A percentile compares a stretch with the other conserved stretches of the same genome.
phyloP scores from a whole-genome alignment of 2,113 vertebrate genomes.

The Apaloderma vittatum region DNA sequence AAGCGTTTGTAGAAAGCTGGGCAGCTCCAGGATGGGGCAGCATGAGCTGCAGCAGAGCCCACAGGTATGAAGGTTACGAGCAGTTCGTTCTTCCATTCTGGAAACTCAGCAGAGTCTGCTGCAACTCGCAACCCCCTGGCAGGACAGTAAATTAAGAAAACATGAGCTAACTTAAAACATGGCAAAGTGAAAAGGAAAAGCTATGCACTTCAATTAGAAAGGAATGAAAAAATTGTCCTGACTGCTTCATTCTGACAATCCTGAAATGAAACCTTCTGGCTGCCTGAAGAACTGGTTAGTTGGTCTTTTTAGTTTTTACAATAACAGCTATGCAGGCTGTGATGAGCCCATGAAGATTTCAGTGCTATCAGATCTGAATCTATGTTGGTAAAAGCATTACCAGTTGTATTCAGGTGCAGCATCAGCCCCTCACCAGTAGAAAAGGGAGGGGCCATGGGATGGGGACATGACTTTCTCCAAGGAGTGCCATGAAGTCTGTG shows the following conservation, averaged over 20 bases:
- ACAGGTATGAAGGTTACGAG: neutral
- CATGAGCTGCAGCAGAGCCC: neutral
- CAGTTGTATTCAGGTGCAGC: neutral
- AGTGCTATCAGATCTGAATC: neutral
- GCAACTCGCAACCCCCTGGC: neutral
- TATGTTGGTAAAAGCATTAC: neutral
- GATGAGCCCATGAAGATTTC: neutral
- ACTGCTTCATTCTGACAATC: constrained; percentile 9
- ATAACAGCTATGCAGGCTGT: neutral
- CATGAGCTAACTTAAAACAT: neutral
- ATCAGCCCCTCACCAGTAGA: neutral
- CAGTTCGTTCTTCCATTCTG: accelerated
- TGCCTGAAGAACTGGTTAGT: neutral
- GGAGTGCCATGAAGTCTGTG: neutral
- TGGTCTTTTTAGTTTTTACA: neutral
- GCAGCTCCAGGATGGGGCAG: neutral
- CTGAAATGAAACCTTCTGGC: neutral
- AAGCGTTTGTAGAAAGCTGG: neutral
- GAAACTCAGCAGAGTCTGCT: neutral
- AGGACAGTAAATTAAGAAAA: neutral
- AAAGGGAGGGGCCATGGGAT: neutral
- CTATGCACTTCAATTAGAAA: neutral
- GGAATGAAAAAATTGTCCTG: neutral
- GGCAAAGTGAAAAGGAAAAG: neutral
- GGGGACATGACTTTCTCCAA: neutral